phyloP scores from a whole-genome alignment of 2,113 vertebrate species.

The Corythornis vintsioides region DNA sequence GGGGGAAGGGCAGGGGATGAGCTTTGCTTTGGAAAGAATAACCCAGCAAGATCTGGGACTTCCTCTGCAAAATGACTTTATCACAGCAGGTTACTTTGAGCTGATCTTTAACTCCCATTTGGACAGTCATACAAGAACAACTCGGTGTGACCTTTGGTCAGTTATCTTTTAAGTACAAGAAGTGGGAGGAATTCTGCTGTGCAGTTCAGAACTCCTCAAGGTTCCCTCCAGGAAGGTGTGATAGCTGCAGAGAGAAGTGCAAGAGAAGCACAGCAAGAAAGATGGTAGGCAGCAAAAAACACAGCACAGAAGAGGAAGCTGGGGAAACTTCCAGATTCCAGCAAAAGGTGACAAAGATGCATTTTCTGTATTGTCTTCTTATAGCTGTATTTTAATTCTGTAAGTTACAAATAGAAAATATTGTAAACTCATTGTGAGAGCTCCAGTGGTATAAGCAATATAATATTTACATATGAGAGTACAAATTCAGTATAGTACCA shows the following conservation, averaged over 20 bases:
- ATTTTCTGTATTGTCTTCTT: slow-evolving; percentile 13
- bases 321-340: slow-evolving; percentile 14
- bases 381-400: not conserved
- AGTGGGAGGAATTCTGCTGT: not conserved
- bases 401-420: not conserved
- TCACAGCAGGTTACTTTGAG: slow-evolving; percentile 1
- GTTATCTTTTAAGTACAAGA: not conserved
- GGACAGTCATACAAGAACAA: not conserved
- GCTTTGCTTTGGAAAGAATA: slow-evolving; percentile 9
- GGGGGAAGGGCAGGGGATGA: not conserved
- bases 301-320: not conserved
- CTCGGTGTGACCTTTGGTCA: slow-evolving; percentile 46
- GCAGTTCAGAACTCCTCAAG: slow-evolving; percentile 4
- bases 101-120: slow-evolving; percentile 31
- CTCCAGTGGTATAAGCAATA: not conserved
- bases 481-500: not conserved
- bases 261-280: not conserved
- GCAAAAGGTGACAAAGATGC: slow-evolving; percentile 64
- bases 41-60: slow-evolving; percentile 7
- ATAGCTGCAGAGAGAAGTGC: not conserved
- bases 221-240: not conserved
- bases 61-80: slow-evolving; percentile 39
- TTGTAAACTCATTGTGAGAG: not conserved
- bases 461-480: not conserved
- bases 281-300: slow-evolving; percentile 63